Percentiles rank a stretch among this genome's conserved stretches.
Conservation (phyloP, 1,140 invertebrate species). For the Trachelipus rathkii region DNA sequence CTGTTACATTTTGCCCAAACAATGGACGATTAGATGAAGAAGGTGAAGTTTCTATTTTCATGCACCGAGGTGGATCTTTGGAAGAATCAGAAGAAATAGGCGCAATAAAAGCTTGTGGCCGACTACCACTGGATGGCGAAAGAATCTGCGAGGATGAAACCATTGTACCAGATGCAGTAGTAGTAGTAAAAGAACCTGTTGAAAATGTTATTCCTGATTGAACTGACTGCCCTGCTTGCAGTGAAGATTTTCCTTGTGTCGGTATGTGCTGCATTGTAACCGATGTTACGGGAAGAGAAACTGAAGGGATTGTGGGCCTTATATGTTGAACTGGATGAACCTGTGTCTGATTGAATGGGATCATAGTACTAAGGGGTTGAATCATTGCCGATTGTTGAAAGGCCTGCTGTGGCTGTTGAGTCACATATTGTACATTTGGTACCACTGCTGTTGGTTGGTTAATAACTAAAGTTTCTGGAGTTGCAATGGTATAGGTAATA, state of each 20-base stretch:
- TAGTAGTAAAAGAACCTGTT: background rate
- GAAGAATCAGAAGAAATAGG: constrained; percentile 15
- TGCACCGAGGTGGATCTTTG: background rate
- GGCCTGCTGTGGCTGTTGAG: constrained; percentile 39
- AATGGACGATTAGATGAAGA: constrained; percentile 31
- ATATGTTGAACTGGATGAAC: constrained; percentile 20
- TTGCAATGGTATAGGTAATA: constrained; percentile 41
- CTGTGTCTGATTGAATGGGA: constrained; percentile 33
- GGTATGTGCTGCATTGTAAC: constrained; percentile 4
- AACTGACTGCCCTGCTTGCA: background rate
- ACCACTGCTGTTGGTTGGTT: constrained; percentile 37
- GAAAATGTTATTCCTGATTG: constrained; percentile 19
- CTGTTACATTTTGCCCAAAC: constrained; percentile 26
- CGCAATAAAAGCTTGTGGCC: constrained; percentile 37
- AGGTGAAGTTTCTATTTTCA: constrained; percentile 26
- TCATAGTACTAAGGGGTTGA: constrained; percentile 22
- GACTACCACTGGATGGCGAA: constrained; percentile 8
- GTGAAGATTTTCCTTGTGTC: background rate
- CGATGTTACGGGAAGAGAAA: constrained; percentile 17
- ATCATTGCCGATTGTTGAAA: background rate
- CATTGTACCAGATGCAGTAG: background rate
- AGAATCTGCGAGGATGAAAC: background rate
- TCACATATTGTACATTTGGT: constrained; percentile 32
- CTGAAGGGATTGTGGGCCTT: background rate
- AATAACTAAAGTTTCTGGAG: constrained; percentile 40